These are phyloP conservation scores for Temnothorax curvispinosus DNA, from an alignment of 1,140 invertebrate genomes.

Conservation along the genomic window DNA sequence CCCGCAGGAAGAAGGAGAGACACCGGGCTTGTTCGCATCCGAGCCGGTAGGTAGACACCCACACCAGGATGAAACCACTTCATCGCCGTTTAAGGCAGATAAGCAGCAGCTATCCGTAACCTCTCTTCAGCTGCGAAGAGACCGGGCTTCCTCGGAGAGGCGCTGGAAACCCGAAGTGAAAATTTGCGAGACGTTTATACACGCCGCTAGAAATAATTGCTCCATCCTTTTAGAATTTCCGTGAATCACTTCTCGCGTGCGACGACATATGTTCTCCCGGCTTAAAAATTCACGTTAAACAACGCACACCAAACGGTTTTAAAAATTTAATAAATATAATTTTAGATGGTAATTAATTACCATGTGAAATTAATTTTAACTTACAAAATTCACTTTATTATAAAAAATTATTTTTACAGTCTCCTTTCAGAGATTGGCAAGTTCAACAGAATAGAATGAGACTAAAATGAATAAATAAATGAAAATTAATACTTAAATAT, in stretches of 20 bases:
- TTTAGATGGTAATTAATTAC: background rate
- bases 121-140: slow-evolving; percentile 59
- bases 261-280: background rate
- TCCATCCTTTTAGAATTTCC: slow-evolving; percentile 12
- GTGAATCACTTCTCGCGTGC: slow-evolving; percentile 12
- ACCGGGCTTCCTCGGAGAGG: slow-evolving; percentile 31
- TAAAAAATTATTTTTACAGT: background rate
- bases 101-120: slow-evolving; percentile 66
- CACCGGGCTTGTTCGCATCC: slow-evolving; percentile 41
- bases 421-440: background rate
- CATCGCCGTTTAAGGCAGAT: slow-evolving; percentile 64
- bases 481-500: background rate
- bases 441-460: background rate
- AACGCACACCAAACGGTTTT: background rate
- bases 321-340: background rate
- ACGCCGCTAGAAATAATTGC: slow-evolving; percentile 49
- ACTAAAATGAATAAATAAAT: slow-evolving; percentile 9
- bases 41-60: slow-evolving; percentile 51
- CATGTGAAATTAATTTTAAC: background rate
- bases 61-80: slow-evolving; percentile 64
- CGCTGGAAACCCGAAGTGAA: slow-evolving; percentile 52
- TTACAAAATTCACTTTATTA: background rate
- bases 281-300: background rate
- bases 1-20: slow-evolving; percentile 41
- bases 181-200: slow-evolving; percentile 60